Base-by-base conservation (phyloP, 2,113 vertebrate genomes). In the Nipponia nippon region DNA sequence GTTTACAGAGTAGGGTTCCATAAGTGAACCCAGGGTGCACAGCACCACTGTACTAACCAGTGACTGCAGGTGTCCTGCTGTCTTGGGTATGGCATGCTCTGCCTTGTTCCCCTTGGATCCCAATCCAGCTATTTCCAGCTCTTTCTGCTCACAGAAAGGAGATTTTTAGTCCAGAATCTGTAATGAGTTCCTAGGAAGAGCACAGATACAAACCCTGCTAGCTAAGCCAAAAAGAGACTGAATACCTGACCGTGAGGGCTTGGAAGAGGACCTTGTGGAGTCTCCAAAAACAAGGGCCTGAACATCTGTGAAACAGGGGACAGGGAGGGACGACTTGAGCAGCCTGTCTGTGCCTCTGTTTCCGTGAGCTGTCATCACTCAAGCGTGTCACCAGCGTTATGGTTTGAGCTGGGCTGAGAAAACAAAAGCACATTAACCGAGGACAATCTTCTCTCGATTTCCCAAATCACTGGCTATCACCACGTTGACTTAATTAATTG, bases 401-500 rank as follows among this genome's bases (percentile, higher is more conserved):
- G 47, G 5, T 12, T 7, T 40, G 63, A 78, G 83, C 70, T 44
- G 83, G 72, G 49, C 80, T 79, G 61, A 52, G 72, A 42, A 69
- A 62, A 70, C 29, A 61, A 85, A 92, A 56, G 6, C 65, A 34
- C 46, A 23, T 19, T 3, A 27, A 72, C 12, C 1, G 11, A 46
- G 49, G 46, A 65, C 49, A 70, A 42, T 34, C 69, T 81, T 63
- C 40, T 72, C 94, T 83, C 42, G 0, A n/a, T 73, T 61, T 67
- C 81, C 73, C 91, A 94, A 95, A 96, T 89, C 94, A 69, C 89
- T 50, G 89, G 83, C 86, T 93, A 90, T n/a, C 84, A 56, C 50
- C 42, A 42, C 1, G 12, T 36, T 77, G 83, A 42, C 89, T 94
- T 97, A 97, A 96, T 97, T 97, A 96, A 96, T 96, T 95, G 94